A percentile compares a stretch with the other conserved stretches of the same genome.
Evolutionary conservation across 2,113 vertebrate genomes (phyloP).

Genomic region (Periophthalmus modestus): DNA sequence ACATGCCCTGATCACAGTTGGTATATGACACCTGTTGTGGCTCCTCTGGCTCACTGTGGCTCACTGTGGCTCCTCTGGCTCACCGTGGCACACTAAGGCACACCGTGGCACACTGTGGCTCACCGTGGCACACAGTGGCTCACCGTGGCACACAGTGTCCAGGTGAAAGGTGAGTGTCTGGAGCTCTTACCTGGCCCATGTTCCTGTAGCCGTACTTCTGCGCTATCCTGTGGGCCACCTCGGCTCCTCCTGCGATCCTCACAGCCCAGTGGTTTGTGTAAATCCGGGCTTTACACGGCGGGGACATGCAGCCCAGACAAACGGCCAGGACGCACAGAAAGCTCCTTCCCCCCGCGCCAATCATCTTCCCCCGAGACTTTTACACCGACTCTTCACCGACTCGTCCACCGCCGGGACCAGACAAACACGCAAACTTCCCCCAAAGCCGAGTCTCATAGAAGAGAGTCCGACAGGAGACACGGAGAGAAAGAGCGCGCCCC

Average conservation of each 20-base stretch:
- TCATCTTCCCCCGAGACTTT: constrained; percentile 80
- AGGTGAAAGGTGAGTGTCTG: too few relatives aligned
- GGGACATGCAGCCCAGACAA: constrained; percentile 83
- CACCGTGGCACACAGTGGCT: too few relatives aligned
- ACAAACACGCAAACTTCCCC: constrained; percentile 80
- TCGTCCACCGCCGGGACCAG: constrained; percentile 66
- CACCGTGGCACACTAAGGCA: too few relatives aligned
- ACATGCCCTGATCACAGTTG: too few relatives aligned
- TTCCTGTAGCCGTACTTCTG: constrained; percentile 95
- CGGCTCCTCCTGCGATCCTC: constrained; percentile 86
- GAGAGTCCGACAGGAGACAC: constrained; percentile 63
- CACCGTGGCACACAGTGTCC: too few relatives aligned
- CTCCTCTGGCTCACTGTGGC: too few relatives aligned
- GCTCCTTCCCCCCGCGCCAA: constrained; percentile 79
- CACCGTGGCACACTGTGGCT: too few relatives aligned
- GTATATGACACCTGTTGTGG: too few relatives aligned
- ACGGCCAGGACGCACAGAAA: constrained; percentile 85
- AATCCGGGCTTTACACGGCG: constrained; percentile 86
- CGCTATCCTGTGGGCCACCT: constrained; percentile 90
- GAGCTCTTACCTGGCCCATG: constrained; percentile 90
- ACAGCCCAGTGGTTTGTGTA: constrained; percentile 99
- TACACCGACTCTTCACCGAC: too few relatives aligned
- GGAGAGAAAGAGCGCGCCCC: constrained; percentile 33
- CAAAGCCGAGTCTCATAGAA: constrained; percentile 77
- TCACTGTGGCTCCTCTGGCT: too few relatives aligned